Evolutionary conservation across 2,797 vertebrate species (phyloP), one percentile per base, ranked within the genome.

Genomic region (Sebastes steindachneri): DNA sequence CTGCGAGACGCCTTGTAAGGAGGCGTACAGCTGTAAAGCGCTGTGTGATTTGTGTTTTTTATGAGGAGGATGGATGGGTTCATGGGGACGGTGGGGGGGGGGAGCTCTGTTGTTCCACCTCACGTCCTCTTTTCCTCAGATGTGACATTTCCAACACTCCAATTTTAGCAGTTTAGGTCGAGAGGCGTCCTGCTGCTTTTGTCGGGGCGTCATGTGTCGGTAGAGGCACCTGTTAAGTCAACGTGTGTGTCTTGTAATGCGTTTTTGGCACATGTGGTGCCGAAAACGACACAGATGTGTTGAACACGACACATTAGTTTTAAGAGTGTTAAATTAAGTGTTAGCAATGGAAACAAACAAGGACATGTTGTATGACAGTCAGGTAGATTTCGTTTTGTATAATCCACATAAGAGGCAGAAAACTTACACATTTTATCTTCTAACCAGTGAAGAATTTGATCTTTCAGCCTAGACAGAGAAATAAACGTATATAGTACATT

Each of bases 191-290:
- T 2, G 78, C 82, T 90, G 92, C 79, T 89, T 48, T 75, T 76
- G 76, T 67, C 41, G 6, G 69, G 69, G 63, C 53, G 4, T 76
- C 77, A 21, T 54, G 92, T 80, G 92, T 88, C 66, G 64, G 72
- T n/a, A n/a, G 85, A 87, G 63, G 75, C 92, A 93, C 93, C 92
- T 92, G 90, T 89, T 87, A 86, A 84, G 85, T 91, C 89, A 90
- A 94, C 86, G 71, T n/a, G 80, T 41, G 64, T 33, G 31, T 68
- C 79, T 73, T n/a, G 57, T 76, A 70, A 86, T 67, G 65, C 0
- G 25, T 8, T 69, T 77, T 80, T 83, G 67, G 64, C 83, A 23
- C 23, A 23, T 23, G 23, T 23, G 23, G 23, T 23, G 23, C 23
- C 23, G 23, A 23, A 23, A 88, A 64, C 69, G 14, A 33, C 82